Percentiles rank a stretch among this genome's conserved stretches.
Conservation (phyloP, 1,140 invertebrate species). For the Drosophila watanabei region DNA sequence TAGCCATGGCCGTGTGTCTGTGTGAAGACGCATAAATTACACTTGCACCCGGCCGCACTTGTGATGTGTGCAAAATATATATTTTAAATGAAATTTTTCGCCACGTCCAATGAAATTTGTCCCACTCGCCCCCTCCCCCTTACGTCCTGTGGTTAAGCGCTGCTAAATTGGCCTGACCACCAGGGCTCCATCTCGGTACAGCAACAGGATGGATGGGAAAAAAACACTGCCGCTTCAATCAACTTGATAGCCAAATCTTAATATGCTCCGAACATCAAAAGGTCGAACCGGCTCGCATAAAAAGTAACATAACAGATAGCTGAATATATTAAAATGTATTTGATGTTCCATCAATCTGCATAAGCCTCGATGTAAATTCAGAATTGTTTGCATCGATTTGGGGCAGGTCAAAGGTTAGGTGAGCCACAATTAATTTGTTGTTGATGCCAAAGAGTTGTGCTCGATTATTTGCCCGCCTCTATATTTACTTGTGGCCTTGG, state of each 20-base stretch:
- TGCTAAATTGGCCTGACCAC: constrained; percentile 67
- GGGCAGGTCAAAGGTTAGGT: constrained; percentile 14
- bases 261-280: constrained; percentile 39
- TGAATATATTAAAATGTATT: constrained; percentile 47
- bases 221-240: constrained; percentile 28
- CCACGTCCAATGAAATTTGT: constrained; percentile 74
- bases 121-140: neutral
- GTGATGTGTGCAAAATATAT: constrained; percentile 58
- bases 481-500: constrained; percentile 36
- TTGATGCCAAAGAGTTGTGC: constrained; percentile 18
- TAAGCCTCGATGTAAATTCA: constrained; percentile 7
- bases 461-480: neutral
- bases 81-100: constrained; percentile 51
- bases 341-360: constrained; percentile 37
- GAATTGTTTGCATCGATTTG: constrained; percentile 30
- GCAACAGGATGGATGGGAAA: neutral
- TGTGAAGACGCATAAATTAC: constrained; percentile 79
- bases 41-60: constrained; percentile 67
- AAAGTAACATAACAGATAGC: constrained; percentile 25
- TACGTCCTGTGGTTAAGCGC: constrained; percentile 56
- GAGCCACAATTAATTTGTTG: constrained; percentile 47
- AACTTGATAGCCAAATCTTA: constrained; percentile 47
- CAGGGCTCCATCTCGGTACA: neutral
- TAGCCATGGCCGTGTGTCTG: constrained; percentile 5
- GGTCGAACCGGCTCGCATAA: constrained; percentile 7